Evolutionary conservation across 2,113 vertebrate genomes (phyloP), one percentile per base, ranked within the genome.

Genomic region (Dipodomys merriami): DNA sequence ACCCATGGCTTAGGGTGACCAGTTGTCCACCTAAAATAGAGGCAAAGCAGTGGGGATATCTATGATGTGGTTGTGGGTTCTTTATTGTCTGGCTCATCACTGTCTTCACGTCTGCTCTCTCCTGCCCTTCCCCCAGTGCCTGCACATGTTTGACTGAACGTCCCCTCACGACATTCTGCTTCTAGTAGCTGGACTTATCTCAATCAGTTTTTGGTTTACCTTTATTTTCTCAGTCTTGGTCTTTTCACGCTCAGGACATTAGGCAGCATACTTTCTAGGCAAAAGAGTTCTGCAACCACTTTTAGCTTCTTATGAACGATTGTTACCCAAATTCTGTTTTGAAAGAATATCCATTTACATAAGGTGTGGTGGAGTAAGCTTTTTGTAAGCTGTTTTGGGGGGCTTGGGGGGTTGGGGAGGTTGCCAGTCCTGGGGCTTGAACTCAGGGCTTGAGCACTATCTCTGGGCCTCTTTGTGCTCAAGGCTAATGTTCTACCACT

Each of bases 221-320:
- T 27, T 16, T 25, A 22, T 57, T 72, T 35, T 91, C 85, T 46
- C 60, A 60, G 18, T 86, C 69, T 94, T 73, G 57, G 57, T 90
- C 74, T 85, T 84, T 92, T 65, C 16, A 68, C 44, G 69, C 92
- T 57, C 44, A 44, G 86, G 68, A 82, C 64, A 44, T 53, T 91
- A 83, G 68, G 83, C 27, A 74, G 74, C 60, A 25, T 15, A 7
- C 83, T 93, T 65, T 30, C 76, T 86, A 81, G 69, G 87, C 80
- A 88, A 86, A 94, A 93, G 53, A 16, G 25, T 83, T 93, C 78
- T 16, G 3, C 84, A 57, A 92, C 76, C 91, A 72, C 77, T 91
- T 92, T 90, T 82, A 33, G 74, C 20, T 92, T 91, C 89, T 82
- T 87, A 62, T 91, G 89, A 86, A 79, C 65, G 88, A 68, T 69